Conservation (phyloP, 2,797 vertebrate species). For the Notolabrus celidotus region DNA sequence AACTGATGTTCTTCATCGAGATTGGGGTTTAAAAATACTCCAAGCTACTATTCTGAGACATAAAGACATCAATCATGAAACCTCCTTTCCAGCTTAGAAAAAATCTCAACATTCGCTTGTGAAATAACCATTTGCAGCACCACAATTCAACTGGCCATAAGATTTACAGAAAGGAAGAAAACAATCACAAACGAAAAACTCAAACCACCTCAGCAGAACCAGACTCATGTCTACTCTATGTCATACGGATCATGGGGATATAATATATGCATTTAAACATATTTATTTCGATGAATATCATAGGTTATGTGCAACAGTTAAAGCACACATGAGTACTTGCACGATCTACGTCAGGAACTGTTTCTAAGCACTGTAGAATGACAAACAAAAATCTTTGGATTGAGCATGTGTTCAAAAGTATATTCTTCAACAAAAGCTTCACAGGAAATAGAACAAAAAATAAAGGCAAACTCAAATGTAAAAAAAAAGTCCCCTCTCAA, state of each 20-base stretch:
- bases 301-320: constrained; percentile 72
- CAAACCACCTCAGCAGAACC: constrained; percentile 75
- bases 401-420: constrained; percentile 77
- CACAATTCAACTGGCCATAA: constrained; percentile 75
- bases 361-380: constrained; percentile 76
- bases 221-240: constrained; percentile 71
- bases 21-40: constrained; percentile 34
- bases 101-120: constrained; percentile 62
- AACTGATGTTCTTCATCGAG: constrained; percentile 59
- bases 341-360: constrained; percentile 74
- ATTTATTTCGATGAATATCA: constrained; percentile 70
- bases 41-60: constrained; percentile 60
- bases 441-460: constrained; percentile 57
- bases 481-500: constrained; percentile 13
- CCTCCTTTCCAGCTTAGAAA: constrained; percentile 51
- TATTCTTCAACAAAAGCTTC: constrained; percentile 67
- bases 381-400: constrained; percentile 84
- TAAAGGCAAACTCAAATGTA: constrained; percentile 36
- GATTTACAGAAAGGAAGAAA: constrained; percentile 58
- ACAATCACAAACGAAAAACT: constrained; percentile 61
- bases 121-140: constrained; percentile 70
- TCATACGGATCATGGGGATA: constrained; percentile 62
- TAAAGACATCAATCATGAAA: constrained; percentile 67
- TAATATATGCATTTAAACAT: constrained; percentile 74
- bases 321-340: constrained; percentile 68